Conservation (phyloP, 2,797 vertebrate species). For the Poeciliopsis gracilis region DNA sequence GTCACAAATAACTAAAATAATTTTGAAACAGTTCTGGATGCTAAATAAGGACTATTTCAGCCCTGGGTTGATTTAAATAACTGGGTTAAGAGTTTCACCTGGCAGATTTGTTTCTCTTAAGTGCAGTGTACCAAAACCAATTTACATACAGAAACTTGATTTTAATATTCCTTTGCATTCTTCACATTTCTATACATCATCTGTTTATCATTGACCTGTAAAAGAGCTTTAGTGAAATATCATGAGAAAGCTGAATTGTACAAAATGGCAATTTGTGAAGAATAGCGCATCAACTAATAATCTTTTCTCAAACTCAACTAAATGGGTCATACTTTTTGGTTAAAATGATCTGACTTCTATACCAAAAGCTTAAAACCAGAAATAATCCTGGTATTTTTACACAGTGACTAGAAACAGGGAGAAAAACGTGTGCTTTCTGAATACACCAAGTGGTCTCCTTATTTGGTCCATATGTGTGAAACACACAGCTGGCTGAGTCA, state of each 20-base stretch:
- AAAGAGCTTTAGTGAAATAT: not conserved
- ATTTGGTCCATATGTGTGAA: conserved; percentile 18
- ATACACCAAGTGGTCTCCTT: conserved; percentile 26
- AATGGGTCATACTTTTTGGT: not conserved
- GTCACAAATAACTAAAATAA: not conserved
- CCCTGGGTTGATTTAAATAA: not conserved
- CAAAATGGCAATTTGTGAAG: not conserved
- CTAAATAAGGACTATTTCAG: not conserved
- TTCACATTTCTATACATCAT: not conserved
- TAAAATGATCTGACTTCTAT: not conserved
- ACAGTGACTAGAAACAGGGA: not conserved
- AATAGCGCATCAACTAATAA: not conserved
- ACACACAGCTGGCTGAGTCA: conserved; percentile 32
- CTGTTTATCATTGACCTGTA: not conserved
- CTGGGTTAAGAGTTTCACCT: not conserved
- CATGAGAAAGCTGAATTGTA: not conserved
- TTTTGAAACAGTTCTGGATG: not conserved
- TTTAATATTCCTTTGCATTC: not conserved
- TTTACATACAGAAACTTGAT: not conserved
- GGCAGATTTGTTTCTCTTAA: not conserved
- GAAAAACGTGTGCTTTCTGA: conserved; percentile 12
- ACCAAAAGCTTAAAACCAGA: not conserved
- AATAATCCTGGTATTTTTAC: not conserved
- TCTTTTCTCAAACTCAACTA: not conserved
- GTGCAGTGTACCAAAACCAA: not conserved